Evolutionary conservation across 2,797 vertebrate species (phyloP).

Genomic region (Sebastes trivittatus): DNA sequence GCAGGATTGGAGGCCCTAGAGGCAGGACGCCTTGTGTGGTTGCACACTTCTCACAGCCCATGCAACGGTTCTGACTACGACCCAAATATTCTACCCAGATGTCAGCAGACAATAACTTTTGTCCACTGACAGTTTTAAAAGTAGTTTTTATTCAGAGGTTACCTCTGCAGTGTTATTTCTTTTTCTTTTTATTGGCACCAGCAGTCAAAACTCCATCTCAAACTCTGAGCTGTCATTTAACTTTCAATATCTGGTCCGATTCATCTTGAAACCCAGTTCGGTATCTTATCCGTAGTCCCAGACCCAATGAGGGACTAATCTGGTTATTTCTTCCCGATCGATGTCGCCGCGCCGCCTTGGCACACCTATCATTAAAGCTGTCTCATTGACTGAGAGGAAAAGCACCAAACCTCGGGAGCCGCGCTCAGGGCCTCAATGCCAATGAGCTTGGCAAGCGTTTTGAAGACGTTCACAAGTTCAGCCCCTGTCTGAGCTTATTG

Average conservation of each 20-base stretch:
- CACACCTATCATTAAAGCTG: slow-evolving; percentile 68
- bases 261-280: slow-evolving; percentile 62
- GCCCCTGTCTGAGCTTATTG: slow-evolving; percentile 36
- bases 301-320: slow-evolving; percentile 69
- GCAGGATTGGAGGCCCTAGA: too few species aligned
- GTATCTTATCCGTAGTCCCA: slow-evolving; percentile 58
- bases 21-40: too few species aligned
- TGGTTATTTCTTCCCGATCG: slow-evolving; percentile 73
- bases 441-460: slow-evolving; percentile 45
- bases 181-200: slow-evolving; percentile 27
- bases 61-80: too few species aligned
- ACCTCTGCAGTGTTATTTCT: slow-evolving; percentile 27
- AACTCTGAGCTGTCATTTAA: slow-evolving; percentile 57
- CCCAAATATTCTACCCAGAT: neutral
- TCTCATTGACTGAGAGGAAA: slow-evolving; percentile 56
- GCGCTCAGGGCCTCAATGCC: slow-evolving; percentile 30
- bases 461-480: slow-evolving; percentile 39
- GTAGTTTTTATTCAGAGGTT: slow-evolving; percentile 7
- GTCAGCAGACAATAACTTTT: neutral
- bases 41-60: too few species aligned
- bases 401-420: slow-evolving; percentile 23
- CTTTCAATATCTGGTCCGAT: slow-evolving; percentile 55
- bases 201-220: slow-evolving; percentile 36
- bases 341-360: slow-evolving; percentile 47
- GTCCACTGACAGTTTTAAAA: slow-evolving; percentile 14